Percentiles rank a stretch among this genome's conserved stretches.
Evolutionary conservation across 2,113 vertebrate genomes (phyloP).

Genomic region (Serinus canaria): DNA sequence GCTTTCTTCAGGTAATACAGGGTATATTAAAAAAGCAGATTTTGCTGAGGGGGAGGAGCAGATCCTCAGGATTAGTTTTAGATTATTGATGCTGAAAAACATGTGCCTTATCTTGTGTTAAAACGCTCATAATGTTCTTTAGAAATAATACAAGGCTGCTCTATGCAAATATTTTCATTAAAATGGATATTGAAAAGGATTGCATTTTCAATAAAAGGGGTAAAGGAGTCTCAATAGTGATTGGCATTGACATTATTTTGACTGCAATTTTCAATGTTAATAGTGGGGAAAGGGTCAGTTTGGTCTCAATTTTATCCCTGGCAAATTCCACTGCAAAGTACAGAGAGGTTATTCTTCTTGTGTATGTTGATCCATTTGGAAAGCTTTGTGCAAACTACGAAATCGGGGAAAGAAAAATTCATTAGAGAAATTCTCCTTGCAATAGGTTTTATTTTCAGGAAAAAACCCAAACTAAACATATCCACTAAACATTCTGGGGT

Average conservation of each 20-base stretch:
- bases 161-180: constrained; percentile 69
- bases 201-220: constrained; percentile 48
- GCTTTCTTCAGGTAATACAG: constrained; percentile 71
- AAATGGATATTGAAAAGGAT: constrained; percentile 36
- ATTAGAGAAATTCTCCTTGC: constrained; percentile 6
- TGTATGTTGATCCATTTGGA: constrained; percentile 30
- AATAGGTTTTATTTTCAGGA: constrained; percentile 53
- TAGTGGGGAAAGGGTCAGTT: neutral
- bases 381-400: constrained; percentile 10
- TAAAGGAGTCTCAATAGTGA: constrained; percentile 28
- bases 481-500: neutral
- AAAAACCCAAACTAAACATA: neutral
- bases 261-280: neutral
- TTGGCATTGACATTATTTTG: neutral
- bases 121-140: constrained; percentile 56
- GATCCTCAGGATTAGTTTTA: constrained; percentile 67
- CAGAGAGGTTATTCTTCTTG: constrained; percentile 10
- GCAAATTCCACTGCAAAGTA: constrained; percentile 52
- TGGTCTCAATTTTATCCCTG: constrained; percentile 35
- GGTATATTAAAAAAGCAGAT: constrained; percentile 59
- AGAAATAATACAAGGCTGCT: constrained; percentile 55
- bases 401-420: constrained; percentile 15
- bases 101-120: constrained; percentile 81
- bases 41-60: constrained; percentile 51
- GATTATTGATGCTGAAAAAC: constrained; percentile 67